Percentiles rank a stretch among this genome's conserved stretches.
Conservation (phyloP, 2,888 invertebrate genomes). For the Plagodis dolabraria region DNA sequence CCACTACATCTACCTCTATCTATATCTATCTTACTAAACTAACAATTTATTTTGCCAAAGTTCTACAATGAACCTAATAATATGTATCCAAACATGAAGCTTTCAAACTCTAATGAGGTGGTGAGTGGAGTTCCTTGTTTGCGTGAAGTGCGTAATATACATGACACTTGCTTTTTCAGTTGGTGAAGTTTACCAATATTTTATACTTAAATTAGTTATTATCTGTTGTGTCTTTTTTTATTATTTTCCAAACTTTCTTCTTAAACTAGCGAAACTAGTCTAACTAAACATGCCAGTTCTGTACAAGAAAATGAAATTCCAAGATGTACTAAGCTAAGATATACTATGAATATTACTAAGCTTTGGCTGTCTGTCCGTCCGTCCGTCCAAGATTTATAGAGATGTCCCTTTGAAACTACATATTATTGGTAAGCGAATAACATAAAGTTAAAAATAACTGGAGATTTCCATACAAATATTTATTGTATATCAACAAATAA, state of each 20-base stretch:
- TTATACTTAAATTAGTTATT: slow-evolving; percentile 21
- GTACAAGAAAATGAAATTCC: too few relatives aligned
- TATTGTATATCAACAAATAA: too few relatives aligned
- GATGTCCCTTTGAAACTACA: too few relatives aligned
- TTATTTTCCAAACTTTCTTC: background rate
- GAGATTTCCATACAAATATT: too few relatives aligned
- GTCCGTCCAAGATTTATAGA: too few relatives aligned
- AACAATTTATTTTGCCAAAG: slow-evolving; percentile 24
- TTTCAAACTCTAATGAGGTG: slow-evolving; percentile 57
- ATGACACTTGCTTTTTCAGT: slow-evolving; percentile 37
- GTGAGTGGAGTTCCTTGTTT: slow-evolving; percentile 57
- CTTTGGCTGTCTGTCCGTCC: too few relatives aligned
- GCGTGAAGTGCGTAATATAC: slow-evolving; percentile 46
- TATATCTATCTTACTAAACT: too few relatives aligned
- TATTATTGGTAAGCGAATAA: too few relatives aligned
- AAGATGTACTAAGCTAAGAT: too few relatives aligned
- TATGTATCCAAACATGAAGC: slow-evolving; percentile 46
- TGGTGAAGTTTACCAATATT: slow-evolving; percentile 40
- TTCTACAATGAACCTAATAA: slow-evolving; percentile 40
- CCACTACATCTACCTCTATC: too few relatives aligned
- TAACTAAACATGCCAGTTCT: background rate
- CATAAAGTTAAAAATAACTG: too few relatives aligned
- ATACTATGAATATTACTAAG: too few relatives aligned
- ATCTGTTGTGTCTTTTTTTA: background rate
- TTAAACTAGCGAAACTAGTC: background rate